These are phyloP conservation scores for Scopus umbretta DNA, from an alignment of 2,113 vertebrate species.

Conservation along the genomic window DNA sequence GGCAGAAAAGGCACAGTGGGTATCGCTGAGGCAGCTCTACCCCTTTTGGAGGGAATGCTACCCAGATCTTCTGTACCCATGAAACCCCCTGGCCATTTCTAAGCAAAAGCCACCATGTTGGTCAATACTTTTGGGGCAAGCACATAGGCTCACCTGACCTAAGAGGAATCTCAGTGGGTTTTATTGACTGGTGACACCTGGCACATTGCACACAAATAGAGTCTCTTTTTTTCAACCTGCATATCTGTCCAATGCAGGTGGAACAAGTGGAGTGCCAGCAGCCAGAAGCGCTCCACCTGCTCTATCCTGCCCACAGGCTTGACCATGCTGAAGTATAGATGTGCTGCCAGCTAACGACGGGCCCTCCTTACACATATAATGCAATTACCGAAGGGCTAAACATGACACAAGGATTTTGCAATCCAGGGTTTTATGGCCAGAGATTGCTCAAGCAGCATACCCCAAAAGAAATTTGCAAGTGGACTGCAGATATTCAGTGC, in stretches of 20 bases:
- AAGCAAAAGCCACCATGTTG: not conserved
- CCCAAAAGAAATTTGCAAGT: not conserved
- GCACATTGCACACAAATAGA: not conserved
- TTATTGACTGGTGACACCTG: accelerated
- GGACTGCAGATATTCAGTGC: not conserved
- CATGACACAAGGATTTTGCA: not conserved
- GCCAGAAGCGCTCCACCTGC: not conserved
- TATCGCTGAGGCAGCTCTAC: not conserved
- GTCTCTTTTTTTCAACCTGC: not conserved
- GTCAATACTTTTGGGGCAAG: not conserved
- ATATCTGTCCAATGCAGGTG: not conserved
- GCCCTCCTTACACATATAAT: not conserved
- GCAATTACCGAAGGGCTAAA: not conserved
- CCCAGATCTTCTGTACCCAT: not conserved
- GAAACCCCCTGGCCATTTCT: not conserved
- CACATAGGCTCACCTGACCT: not conserved
- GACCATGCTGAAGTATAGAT: not conserved
- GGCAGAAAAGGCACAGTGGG: not conserved
- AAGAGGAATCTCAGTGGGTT: not conserved
- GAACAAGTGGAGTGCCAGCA: not conserved
- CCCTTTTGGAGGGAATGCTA: not conserved
- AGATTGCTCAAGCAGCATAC: not conserved
- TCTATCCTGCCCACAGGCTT: not conserved
- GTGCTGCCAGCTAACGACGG: not conserved
- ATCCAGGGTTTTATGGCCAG: not conserved